These are phyloP conservation scores for Plutella xylostella DNA, from an alignment of 2,888 invertebrate genomes.

Conservation along the genomic window DNA sequence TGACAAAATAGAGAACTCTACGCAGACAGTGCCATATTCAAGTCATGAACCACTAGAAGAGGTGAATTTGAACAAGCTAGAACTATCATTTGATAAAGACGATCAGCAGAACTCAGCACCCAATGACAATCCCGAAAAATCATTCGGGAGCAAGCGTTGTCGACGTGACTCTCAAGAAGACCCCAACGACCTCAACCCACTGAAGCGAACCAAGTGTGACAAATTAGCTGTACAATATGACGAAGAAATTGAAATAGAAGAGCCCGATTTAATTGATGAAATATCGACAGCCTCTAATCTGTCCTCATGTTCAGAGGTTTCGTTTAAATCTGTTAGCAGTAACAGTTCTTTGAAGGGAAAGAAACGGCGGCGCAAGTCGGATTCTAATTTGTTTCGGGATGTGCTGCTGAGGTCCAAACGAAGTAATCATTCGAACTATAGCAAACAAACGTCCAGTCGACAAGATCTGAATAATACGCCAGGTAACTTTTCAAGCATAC, in stretches of 20 bases:
- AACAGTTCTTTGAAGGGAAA: slow-evolving; percentile 46
- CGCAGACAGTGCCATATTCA: too few relatives aligned
- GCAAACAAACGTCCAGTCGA: too few relatives aligned
- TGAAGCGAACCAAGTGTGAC: slow-evolving; percentile 45
- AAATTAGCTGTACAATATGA: too few relatives aligned
- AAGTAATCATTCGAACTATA: slow-evolving; percentile 4
- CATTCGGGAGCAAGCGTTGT: slow-evolving; percentile 34
- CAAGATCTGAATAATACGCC: too few relatives aligned
- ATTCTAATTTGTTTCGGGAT: slow-evolving; percentile 44
- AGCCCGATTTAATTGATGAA: too few relatives aligned
- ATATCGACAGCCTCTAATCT: neutral
- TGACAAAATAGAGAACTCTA: too few relatives aligned
- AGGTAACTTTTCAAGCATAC: too few relatives aligned
- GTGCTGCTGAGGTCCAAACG: slow-evolving; percentile 38
- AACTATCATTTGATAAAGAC: too few relatives aligned
- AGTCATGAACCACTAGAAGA: too few relatives aligned
- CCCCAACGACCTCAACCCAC: slow-evolving; percentile 30
- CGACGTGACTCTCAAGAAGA: slow-evolving; percentile 41
- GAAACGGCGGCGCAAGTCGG: slow-evolving; percentile 47
- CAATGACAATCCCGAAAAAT: slow-evolving; percentile 34
- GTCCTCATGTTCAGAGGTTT: slow-evolving; percentile 39
- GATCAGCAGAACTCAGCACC: neutral
- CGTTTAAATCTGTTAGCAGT: slow-evolving; percentile 53
- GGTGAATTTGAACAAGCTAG: too few relatives aligned
- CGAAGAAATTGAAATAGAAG: too few relatives aligned